These are phyloP conservation scores for Gerris lacustris DNA, from an alignment of 2,888 invertebrate genomes.

Conservation along the genomic window DNA sequence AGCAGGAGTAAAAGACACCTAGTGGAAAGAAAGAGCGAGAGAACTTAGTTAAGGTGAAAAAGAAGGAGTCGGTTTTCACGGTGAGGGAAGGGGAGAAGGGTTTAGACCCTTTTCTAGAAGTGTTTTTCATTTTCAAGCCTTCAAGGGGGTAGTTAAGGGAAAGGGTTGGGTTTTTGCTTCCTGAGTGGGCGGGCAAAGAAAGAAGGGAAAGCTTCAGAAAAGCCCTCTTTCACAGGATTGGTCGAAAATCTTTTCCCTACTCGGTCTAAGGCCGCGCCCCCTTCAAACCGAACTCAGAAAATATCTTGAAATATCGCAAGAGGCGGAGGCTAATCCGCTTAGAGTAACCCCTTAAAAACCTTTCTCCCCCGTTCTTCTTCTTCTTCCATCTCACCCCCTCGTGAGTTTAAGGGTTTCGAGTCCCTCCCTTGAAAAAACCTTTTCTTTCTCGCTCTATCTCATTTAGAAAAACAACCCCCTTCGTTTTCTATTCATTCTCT, in stretches of 20 bases:
- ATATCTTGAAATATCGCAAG: constrained; percentile 3
- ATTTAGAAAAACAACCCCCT: neutral
- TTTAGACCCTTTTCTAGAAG: too few relatives aligned
- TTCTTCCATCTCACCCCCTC: neutral
- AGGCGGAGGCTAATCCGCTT: constrained; percentile 5
- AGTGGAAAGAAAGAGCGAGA: too few relatives aligned
- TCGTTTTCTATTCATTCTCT: neutral
- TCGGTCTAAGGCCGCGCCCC: neutral
- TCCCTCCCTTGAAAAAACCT: neutral
- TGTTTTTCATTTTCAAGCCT: too few relatives aligned
- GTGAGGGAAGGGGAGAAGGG: too few relatives aligned
- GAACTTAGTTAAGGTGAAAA: too few relatives aligned
- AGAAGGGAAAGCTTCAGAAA: neutral
- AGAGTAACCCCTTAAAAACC: neutral
- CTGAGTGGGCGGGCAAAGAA: neutral
- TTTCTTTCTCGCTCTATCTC: neutral
- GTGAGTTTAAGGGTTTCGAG: neutral
- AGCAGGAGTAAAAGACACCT: too few relatives aligned
- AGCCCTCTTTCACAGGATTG: neutral
- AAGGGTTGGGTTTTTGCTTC: too few relatives aligned
- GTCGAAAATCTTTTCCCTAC: neutral
- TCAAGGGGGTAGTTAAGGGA: too few relatives aligned
- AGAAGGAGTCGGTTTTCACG: too few relatives aligned
- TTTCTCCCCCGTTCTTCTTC: neutral
- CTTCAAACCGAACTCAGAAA: neutral